These are phyloP conservation scores for Esperia sulphurella DNA, from an alignment of 2,888 invertebrate species.

Conservation along the genomic window DNA sequence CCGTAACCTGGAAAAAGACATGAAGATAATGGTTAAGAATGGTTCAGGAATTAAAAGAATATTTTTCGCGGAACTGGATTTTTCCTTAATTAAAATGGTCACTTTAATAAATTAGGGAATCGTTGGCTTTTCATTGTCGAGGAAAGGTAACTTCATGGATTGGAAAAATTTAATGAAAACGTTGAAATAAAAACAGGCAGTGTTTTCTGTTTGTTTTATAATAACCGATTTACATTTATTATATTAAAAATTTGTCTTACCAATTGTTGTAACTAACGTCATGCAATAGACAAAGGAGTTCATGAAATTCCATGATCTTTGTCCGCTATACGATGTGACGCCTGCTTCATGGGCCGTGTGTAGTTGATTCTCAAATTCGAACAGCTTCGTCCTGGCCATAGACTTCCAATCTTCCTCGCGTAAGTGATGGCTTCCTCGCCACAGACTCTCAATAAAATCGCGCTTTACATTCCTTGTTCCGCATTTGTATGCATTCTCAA, in stretches of 20 bases:
- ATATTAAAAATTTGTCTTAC: constrained; percentile 76
- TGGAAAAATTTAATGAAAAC: too few relatives aligned
- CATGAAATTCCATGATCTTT: constrained; percentile 92
- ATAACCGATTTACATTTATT: too few relatives aligned
- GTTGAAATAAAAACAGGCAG: too few relatives aligned
- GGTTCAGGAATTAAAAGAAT: background rate
- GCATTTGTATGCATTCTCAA: constrained; percentile 92
- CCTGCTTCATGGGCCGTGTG: constrained; percentile 91
- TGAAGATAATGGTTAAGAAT: background rate
- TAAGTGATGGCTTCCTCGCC: constrained; percentile 89
- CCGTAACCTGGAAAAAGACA: constrained; percentile 90
- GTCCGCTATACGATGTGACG: constrained; percentile 89
- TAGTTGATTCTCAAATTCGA: constrained; percentile 92
- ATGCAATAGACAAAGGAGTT: constrained; percentile 92
- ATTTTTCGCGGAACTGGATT: background rate
- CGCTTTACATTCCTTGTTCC: constrained; percentile 92
- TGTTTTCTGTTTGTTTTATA: too few relatives aligned
- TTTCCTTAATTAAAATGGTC: background rate
- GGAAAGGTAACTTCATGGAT: too few relatives aligned
- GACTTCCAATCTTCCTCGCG: constrained; percentile 95
- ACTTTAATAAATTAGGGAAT: background rate
- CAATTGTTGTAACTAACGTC: constrained; percentile 93
- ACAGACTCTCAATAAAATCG: constrained; percentile 90
- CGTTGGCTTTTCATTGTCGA: too few relatives aligned
- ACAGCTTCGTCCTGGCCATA: constrained; percentile 87